phyloP scores from a whole-genome alignment of 2,888 invertebrate genomes.

The Augochlorella aurata region DNA sequence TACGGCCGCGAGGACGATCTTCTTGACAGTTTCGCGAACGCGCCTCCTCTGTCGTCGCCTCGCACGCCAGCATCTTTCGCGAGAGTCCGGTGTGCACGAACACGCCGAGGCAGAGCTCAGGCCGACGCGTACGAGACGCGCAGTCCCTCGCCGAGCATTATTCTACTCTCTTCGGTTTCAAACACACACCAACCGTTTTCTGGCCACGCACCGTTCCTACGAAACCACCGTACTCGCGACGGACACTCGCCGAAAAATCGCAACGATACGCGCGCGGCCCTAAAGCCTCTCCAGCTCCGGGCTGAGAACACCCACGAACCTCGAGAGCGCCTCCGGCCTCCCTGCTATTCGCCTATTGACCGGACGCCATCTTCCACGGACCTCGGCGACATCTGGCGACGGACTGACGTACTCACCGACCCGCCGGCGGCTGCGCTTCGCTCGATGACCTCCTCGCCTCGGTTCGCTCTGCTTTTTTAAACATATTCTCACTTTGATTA shows the following conservation, averaged over 20 bases:
- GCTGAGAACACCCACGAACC: slow-evolving; percentile 64
- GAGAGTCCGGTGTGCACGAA: slow-evolving; percentile 26
- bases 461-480: neutral
- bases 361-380: slow-evolving; percentile 69
- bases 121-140: slow-evolving; percentile 45
- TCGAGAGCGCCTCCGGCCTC: slow-evolving; percentile 65
- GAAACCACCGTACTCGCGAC: slow-evolving; percentile 4
- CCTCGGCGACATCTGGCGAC: slow-evolving; percentile 36
- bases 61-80: slow-evolving; percentile 50
- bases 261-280: slow-evolving; percentile 28
- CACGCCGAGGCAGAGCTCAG: slow-evolving; percentile 34
- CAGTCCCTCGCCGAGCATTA: slow-evolving; percentile 39
- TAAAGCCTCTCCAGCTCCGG: slow-evolving; percentile 61
- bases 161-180: slow-evolving; percentile 22
- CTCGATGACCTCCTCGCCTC: neutral
- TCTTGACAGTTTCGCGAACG: slow-evolving; percentile 64
- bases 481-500: no score
- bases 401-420: neutral
- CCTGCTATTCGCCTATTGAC: slow-evolving; percentile 74
- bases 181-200: slow-evolving; percentile 44
- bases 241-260: slow-evolving; percentile 2
- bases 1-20: slow-evolving; percentile 56
- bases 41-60: slow-evolving; percentile 65
- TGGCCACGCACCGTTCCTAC: neutral
- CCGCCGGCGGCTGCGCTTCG: neutral